phyloP scores from a whole-genome alignment of 1,140 invertebrate species.

The Macrotrachela quadricornifera region DNA sequence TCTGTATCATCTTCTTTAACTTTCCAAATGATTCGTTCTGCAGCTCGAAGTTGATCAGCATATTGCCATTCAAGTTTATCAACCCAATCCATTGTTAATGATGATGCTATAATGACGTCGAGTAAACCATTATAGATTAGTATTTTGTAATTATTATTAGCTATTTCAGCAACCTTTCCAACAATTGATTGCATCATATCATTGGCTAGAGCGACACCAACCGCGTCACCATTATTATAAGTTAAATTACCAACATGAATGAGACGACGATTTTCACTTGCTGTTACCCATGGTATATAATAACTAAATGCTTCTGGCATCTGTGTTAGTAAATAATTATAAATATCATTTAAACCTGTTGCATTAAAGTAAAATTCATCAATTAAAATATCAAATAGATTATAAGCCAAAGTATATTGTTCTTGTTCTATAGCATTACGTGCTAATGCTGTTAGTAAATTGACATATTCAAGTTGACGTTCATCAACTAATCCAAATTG shows the following conservation, averaged over 20 bases:
- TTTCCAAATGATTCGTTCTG: slow-evolving; percentile 44
- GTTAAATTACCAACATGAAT: slow-evolving; percentile 59
- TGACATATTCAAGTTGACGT: background rate
- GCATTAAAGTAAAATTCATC: slow-evolving; percentile 51
- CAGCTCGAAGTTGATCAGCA: slow-evolving; percentile 40
- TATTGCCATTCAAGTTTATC: slow-evolving; percentile 42
- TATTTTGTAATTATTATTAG: slow-evolving; percentile 12
- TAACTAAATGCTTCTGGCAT: slow-evolving; percentile 31
- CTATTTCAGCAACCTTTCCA: background rate
- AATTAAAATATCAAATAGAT: slow-evolving; percentile 43
- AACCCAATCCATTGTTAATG: slow-evolving; percentile 49
- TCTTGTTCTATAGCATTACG: too few species aligned
- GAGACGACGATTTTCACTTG: slow-evolving; percentile 14
- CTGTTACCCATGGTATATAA: slow-evolving; percentile 25
- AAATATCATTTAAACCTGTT: slow-evolving; percentile 54
- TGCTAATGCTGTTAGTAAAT: too few species aligned
- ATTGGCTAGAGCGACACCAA: slow-evolving; percentile 41
- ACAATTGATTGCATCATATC: slow-evolving; percentile 44
- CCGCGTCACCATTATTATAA: slow-evolving; percentile 35
- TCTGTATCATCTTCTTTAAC: slow-evolving; percentile 35
- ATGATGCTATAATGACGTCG: slow-evolving; percentile 60
- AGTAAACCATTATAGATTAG: slow-evolving; percentile 53
- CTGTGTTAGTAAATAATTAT: slow-evolving; percentile 47
- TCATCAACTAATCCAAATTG: background rate
- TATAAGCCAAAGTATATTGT: too few species aligned